Evolutionary conservation across 2,888 invertebrate genomes (phyloP), one percentile per base, ranked within the genome.

Genomic region (Drosophila greeni): DNA sequence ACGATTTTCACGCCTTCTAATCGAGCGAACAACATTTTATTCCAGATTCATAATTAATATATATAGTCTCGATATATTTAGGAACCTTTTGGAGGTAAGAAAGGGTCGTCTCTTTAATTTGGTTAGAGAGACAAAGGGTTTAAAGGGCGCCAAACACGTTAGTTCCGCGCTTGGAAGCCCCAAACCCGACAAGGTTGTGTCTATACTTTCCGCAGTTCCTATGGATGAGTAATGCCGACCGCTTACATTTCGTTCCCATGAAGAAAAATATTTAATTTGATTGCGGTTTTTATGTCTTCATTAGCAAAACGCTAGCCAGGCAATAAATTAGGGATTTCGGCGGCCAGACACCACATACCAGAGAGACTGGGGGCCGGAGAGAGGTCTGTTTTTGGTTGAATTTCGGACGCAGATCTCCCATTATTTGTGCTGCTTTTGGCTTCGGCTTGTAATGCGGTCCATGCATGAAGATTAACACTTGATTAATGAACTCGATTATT

Each of bases 271-370:
- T 74, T 80, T 78, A 78, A 78, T 82, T 82, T 82, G 82, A 85
- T 82, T 85, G 82, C 82, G 83, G 84, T 84, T 82, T 83, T 82
- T 82, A 82, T 82, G 85, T 82, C 82, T 82, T 82, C 83, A 82
- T 82, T 85, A 83, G 85, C 82, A 71, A 82, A 82, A 83, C 71
- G 83, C 68, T 75, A 72, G 72, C 73, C 76, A 75, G 62, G 70
- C 61, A 76, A 82, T 82, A 85, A 82, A 82, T 82, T 77, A 77
- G 67, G 73, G 81, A 81, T 81, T 81, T 73, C 48, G 67, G 66
- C 61, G 29, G 45, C 18, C 26, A 29, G 45, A 45, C 18, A 45
- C 26, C 26, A 29, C 12, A 18, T 14, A 12, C 51, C 29, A 20
- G 42, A 39, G 39, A 12, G 12, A 12, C 66, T 31, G 26, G 47